phyloP scores from a whole-genome alignment of 2,113 vertebrate genomes.

The Tonatia bakeri region DNA sequence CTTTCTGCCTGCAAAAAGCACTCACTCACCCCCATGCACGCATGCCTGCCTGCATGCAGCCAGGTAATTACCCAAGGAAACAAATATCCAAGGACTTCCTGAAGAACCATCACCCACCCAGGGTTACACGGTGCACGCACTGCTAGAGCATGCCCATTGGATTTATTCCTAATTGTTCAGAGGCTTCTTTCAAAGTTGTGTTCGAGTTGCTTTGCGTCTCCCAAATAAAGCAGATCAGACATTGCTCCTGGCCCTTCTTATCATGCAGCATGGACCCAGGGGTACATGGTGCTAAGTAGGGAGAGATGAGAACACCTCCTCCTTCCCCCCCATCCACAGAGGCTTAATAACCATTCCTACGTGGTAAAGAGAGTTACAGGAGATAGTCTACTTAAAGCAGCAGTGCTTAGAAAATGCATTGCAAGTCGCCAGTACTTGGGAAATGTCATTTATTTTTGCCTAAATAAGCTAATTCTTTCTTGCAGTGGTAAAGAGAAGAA shows the following conservation, averaged over 20 bases:
- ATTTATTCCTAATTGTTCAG: constrained; percentile 43
- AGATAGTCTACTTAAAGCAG: background rate
- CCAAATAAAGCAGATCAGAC: background rate
- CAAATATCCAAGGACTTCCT: constrained; percentile 30
- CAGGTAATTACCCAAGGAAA: constrained; percentile 41
- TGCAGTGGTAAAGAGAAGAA: background rate
- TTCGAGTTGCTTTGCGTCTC: background rate
- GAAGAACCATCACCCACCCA: background rate
- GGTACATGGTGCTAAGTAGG: background rate
- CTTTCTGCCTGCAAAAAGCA: constrained; percentile 40
- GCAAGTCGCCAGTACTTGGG: background rate
- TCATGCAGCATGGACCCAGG: background rate
- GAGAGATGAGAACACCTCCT: background rate
- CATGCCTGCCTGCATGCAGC: background rate
- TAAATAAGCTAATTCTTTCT: background rate
- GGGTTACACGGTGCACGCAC: background rate
- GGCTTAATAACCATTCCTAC: background rate
- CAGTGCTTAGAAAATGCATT: background rate
- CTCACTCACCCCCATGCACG: background rate
- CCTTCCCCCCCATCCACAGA: fast-evolving
- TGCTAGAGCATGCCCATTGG: background rate
- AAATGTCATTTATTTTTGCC: constrained; percentile 12
- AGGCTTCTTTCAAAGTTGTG: background rate
- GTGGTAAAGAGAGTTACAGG: background rate
- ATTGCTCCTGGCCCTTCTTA: background rate